Base-by-base conservation (phyloP, 2,797 vertebrate genomes). In the Lepus townsendii region DNA sequence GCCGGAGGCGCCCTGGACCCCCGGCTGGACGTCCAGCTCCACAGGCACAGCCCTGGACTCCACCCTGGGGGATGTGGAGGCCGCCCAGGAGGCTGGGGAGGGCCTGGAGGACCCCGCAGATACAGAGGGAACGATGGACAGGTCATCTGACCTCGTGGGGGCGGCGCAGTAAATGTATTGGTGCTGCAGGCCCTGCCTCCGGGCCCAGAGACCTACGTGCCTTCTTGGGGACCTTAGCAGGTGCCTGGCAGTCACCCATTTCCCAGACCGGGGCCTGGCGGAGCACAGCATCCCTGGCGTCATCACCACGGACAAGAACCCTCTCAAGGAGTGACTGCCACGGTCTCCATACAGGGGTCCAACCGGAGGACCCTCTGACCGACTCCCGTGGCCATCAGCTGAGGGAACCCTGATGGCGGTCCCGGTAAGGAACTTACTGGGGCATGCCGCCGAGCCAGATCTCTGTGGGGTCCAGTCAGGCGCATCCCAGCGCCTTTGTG, bases 121-220 rank as follows among this genome's bases (percentile, higher is more conserved):
- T 10, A 10, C 16, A 0, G 26, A 35, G 4, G 38, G 19, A 1
- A 20, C 1, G 0, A 11, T 1, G 11, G 79, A 54, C 69, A 14
- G 26, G 52, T 32, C 57, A 52, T 27, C 9, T 0, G 47, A 38
- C 3, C 2, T 1, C 50, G 5, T 7, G 57, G n/a, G 73, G 85
- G 30, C 24, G 5, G 1, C 47, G 0, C 30, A 30, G 2, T 95
- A 35, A 93, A 69, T 1, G 27, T 50, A 2, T 17, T 47, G 1
- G 7, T 4, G 38, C 47, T 6, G 10, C 26, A 22, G 35, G 50
- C 3, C 38, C 30, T 5, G 14, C 30, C 22, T 42, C 5, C 3
- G 1, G 27, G 19, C 32, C 57, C 32, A 77, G 24, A 30, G 24
- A 27, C 57, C 32, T n/a, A 0, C 3, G 20, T 47, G 52, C 38